Conservation (phyloP, 2,797 vertebrate genomes). For the Sebastes itinus region DNA sequence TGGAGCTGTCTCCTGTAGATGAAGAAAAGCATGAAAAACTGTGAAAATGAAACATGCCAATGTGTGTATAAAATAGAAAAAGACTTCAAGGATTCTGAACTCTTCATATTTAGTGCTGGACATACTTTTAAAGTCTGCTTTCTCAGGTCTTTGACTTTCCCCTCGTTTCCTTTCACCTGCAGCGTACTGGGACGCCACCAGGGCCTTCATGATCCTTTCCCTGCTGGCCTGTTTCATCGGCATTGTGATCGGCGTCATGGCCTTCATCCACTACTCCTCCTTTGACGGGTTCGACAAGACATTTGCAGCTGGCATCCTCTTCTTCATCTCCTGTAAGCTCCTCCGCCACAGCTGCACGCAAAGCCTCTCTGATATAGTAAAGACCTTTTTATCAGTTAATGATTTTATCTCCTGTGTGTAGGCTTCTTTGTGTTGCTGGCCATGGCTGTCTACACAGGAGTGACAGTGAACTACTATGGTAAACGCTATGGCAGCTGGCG, state of each 20-base stretch:
- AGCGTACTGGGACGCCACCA: constrained; percentile 87
- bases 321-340: constrained; percentile 86
- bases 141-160: not conserved
- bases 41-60: not conserved
- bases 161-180: not conserved
- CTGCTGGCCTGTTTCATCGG: constrained; percentile 85
- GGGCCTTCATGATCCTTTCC: constrained; percentile 88
- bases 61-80: not conserved
- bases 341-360: not conserved
- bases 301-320: constrained; percentile 86
- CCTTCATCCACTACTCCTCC: constrained; percentile 86
- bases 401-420: constrained; percentile 24
- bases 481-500: constrained; percentile 87
- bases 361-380: not conserved
- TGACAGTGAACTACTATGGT: constrained; percentile 87
- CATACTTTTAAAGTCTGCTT: not conserved
- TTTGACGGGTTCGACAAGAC: constrained; percentile 86
- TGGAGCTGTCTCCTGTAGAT: not conserved
- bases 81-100: not conserved
- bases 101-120: not conserved
- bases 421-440: constrained; percentile 87
- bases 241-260: constrained; percentile 85
- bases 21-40: not conserved
- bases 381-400: not conserved
- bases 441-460: constrained; percentile 87